Conservation (phyloP, 1,140 invertebrate species). For the Parasteatoda tepidariorum region DNA sequence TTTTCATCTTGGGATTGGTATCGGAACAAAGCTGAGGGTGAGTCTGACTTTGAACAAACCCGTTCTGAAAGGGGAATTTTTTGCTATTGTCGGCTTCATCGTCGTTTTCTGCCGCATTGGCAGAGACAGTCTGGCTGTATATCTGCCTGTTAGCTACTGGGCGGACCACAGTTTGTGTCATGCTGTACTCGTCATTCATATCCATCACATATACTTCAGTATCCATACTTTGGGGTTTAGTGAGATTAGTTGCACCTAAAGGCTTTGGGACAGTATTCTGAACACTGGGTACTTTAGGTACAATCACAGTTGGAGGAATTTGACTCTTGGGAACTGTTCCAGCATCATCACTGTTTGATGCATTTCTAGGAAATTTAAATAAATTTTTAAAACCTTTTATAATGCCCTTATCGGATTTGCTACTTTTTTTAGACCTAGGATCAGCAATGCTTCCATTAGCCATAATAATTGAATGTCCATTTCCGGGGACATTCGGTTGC, state of each 20-base stretch:
- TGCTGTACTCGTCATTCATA: constrained; percentile 39
- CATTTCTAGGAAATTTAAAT: constrained; percentile 32
- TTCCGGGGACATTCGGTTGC: constrained; percentile 72
- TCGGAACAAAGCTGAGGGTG: constrained; percentile 48
- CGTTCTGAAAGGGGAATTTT: constrained; percentile 42
- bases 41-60: constrained; percentile 54
- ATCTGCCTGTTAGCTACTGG: constrained; percentile 63
- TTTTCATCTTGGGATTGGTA: constrained; percentile 44
- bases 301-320: constrained; percentile 35
- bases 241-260: constrained; percentile 26
- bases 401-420: background rate
- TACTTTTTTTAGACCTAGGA: background rate
- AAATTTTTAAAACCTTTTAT: constrained; percentile 38
- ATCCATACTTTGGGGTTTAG: constrained; percentile 61
- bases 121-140: constrained; percentile 36
- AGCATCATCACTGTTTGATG: background rate
- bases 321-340: constrained; percentile 23
- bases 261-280: constrained; percentile 38
- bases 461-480: constrained; percentile 61
- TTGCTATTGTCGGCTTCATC: constrained; percentile 12
- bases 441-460: constrained; percentile 2
- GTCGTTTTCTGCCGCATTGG: background rate
- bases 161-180: constrained; percentile 49
- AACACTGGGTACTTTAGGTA: constrained; percentile 37
- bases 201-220: constrained; percentile 61